Percentiles rank a stretch among this genome's conserved stretches.
Evolutionary conservation across 2,113 vertebrate species (phyloP).

Genomic region (Haemorhous mexicanus): DNA sequence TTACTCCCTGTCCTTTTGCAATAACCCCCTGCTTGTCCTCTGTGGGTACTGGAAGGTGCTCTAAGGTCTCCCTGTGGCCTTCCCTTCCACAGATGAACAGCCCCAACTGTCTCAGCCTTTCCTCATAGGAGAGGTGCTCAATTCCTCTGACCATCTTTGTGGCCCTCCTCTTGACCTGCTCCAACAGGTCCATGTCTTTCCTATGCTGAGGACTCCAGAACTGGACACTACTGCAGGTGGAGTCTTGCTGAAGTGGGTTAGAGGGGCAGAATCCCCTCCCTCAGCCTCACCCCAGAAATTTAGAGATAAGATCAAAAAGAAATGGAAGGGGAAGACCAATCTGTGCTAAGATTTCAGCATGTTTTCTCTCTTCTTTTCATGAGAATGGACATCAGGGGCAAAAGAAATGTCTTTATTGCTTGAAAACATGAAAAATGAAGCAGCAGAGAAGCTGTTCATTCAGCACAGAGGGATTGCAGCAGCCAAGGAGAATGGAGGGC

Average conservation of each 20-base stretch:
- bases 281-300: neutral
- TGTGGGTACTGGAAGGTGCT: neutral
- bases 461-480: neutral
- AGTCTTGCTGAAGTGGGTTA: neutral
- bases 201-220: neutral
- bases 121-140: neutral
- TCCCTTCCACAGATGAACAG: neutral
- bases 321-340: neutral
- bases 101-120: neutral
- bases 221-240: neutral
- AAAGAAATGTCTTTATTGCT: neutral
- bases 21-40: neutral
- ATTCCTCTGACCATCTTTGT: neutral
- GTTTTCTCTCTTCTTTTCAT: neutral
- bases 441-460: neutral
- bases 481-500: slow-evolving; percentile 46
- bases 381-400: neutral
- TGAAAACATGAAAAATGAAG: neutral
- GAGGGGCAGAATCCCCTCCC: neutral
- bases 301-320: neutral
- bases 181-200: too few relatives aligned
- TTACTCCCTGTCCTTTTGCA: neutral
- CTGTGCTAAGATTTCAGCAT: neutral
- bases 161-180: neutral
- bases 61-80: neutral